A percentile compares a stretch with the other conserved stretches of the same genome.
Evolutionary conservation across 2,113 vertebrate species (phyloP).

Genomic region (Aphyosemion australe): DNA sequence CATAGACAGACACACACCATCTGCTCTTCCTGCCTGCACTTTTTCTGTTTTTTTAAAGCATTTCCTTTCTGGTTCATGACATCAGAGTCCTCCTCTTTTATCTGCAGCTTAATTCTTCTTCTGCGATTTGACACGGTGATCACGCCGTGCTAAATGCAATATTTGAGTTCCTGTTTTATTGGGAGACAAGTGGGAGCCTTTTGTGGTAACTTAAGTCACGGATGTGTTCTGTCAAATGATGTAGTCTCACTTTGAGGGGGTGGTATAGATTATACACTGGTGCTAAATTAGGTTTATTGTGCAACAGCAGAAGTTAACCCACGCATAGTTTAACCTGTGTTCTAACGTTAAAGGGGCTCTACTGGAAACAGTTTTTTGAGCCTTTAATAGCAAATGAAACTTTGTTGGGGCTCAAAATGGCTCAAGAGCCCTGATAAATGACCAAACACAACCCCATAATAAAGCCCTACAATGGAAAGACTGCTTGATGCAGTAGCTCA

Average conservation of each 20-base stretch:
- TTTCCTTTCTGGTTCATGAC: constrained; percentile 16
- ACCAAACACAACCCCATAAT: too few relatives aligned
- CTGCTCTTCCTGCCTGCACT: constrained; percentile 52
- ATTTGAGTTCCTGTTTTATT: constrained; percentile 52
- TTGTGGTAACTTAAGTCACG: neutral
- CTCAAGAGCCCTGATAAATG: too few relatives aligned
- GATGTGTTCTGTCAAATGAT: neutral
- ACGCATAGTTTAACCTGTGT: too few relatives aligned
- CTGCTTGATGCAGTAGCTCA: too few relatives aligned
- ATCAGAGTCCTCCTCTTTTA: constrained; percentile 7
- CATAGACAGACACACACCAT: constrained; percentile 56
- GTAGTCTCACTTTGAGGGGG: neutral
- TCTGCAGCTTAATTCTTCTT: constrained; percentile 8
- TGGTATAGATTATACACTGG: neutral
- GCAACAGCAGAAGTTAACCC: too few relatives aligned
- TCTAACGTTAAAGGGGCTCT: too few relatives aligned
- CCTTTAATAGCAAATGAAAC: too few relatives aligned
- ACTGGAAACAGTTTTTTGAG: too few relatives aligned
- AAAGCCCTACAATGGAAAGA: too few relatives aligned
- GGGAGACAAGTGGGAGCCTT: constrained; percentile 11
- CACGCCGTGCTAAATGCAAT: constrained; percentile 15
- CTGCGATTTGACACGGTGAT: constrained; percentile 37
- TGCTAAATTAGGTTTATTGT: neutral
- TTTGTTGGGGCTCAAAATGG: too few relatives aligned
- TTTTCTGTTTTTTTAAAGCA: constrained; percentile 2